Conservation (phyloP, 2,113 vertebrate species). For the Amphiprion percula region DNA sequence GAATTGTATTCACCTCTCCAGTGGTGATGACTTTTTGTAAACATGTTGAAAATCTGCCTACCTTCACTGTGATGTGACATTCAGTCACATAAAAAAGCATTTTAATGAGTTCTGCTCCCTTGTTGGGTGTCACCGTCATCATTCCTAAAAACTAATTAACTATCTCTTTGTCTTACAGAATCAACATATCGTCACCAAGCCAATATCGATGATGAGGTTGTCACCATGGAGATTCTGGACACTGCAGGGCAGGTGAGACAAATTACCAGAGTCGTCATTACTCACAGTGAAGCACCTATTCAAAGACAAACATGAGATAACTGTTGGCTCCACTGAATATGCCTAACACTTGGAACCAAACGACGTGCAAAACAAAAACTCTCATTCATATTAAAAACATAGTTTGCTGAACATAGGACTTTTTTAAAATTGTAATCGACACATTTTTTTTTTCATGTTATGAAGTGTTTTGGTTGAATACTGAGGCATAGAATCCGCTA, state of each 20-base stretch:
- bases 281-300: neutral
- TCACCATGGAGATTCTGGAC: conserved; percentile 98
- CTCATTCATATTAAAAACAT: too few species aligned
- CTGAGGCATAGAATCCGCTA: too few species aligned
- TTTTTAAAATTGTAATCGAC: too few species aligned
- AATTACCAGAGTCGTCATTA: neutral
- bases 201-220: conserved; percentile 95
- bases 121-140: neutral
- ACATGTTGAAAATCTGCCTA: neutral
- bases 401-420: too few species aligned
- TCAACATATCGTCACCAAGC: conserved; percentile 98
- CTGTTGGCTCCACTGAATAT: too few species aligned
- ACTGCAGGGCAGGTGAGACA: conserved; percentile 95
- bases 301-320: neutral
- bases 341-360: too few species aligned
- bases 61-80: neutral
- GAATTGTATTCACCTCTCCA: neutral
- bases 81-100: neutral
- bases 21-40: neutral
- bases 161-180: conserved; percentile 80
- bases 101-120: neutral
- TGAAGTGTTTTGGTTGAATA: too few species aligned
- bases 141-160: neutral
- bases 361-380: too few species aligned
- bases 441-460: too few species aligned